Evolutionary conservation across 1,140 invertebrate species (phyloP), one percentile per base, ranked within the genome.

Genomic region (Thalassaphorura encarpata): DNA sequence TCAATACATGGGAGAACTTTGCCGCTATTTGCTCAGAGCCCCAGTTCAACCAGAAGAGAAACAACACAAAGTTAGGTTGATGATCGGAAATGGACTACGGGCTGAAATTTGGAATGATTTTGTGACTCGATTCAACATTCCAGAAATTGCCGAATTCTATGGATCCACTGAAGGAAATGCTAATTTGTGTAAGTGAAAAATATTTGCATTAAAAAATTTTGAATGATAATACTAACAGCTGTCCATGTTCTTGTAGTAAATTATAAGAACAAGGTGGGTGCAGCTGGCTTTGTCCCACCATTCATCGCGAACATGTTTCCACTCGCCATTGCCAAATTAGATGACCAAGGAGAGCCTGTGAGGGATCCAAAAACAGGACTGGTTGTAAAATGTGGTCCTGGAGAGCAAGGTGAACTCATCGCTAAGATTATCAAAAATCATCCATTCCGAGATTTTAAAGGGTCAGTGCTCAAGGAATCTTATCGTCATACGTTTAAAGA

Each of bases 71-170:
- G 72, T 83, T 5, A 66, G 75, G 26, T 43, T 81, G 2, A 75
- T 81, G 69, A 80, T 76, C 68, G 82, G 82, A 16, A 83, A 83
- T 71, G 82, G 82, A 16, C 67, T 84, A 19, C 78, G 94, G 58
- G 86, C 89, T 42, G 86, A 97, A 75, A 97, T 99, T 57, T 99
- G 96, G 96, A 74, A 75, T 6, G 83, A 94, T 63, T 99, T 99
- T 71, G 78, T 89, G 0, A 78, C 86, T n/a, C 78, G 95, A 40
- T 98, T 97, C 69, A 82, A 83, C 40, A 88, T 97, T 50, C 74
- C 79, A n/a, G 72, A 80, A 51, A 87, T 97, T 36, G 82, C 80
- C 2, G 95, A 98, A 72, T 93, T 98, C 72, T 98, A 98, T 70
- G 95, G 93, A 5, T 90, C 94, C 5, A 97, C 94, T 0, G 94